Base-by-base conservation (phyloP, 2,797 vertebrate species). In the Poecile montanus region DNA sequence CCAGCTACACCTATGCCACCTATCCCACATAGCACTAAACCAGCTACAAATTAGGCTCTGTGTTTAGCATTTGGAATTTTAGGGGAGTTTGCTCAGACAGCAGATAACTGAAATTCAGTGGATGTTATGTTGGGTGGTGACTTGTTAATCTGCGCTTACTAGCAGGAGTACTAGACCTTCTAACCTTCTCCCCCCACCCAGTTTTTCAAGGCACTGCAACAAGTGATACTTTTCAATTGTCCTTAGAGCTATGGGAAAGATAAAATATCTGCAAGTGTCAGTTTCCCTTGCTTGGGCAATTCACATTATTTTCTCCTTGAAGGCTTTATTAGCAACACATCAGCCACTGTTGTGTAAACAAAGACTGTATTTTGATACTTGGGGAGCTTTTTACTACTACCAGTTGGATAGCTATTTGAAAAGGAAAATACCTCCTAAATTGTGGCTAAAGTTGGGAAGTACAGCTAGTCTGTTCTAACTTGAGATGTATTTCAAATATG, bases 121-220 rank as follows among this genome's bases (percentile, higher is more conserved):
- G 32, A n/a, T 91, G 57, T 87, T 74, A 40, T 44, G 15, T 57
- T 85, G 73, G 48, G 36, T 78, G 66, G 73, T 76, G 61, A 92
- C 32, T 85, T 89, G 73, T 94, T 97, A 91, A 94, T 94, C 71
- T 89, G 42, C 15, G 8, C 9, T 91, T 92, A 68, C 40, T 67
- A 80, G 50, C 29, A 79, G 45, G 53, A 32, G 25, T 91, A 85
- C 68, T 50, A 68, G 85, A 48, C 17, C 56, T 57, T 65, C 27
- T 34, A 32, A 7, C 47, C 29, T 62, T 30, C 7, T 32, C 10
- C 25, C 27, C 20, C 5, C 10, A 32, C 22, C 25, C 38, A 11
- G 23, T 50, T 88, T 93, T 89, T 85, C 50, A 61, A n/a, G 12
- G 21, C 32, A n/a, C 61, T 73, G 60, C 72, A 93, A 88, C 78